A percentile compares a stretch with the other conserved stretches of the same genome.
These are phyloP conservation scores for Trogon melanurus DNA, from an alignment of 2,113 vertebrate genomes.

Conservation along the genomic window DNA sequence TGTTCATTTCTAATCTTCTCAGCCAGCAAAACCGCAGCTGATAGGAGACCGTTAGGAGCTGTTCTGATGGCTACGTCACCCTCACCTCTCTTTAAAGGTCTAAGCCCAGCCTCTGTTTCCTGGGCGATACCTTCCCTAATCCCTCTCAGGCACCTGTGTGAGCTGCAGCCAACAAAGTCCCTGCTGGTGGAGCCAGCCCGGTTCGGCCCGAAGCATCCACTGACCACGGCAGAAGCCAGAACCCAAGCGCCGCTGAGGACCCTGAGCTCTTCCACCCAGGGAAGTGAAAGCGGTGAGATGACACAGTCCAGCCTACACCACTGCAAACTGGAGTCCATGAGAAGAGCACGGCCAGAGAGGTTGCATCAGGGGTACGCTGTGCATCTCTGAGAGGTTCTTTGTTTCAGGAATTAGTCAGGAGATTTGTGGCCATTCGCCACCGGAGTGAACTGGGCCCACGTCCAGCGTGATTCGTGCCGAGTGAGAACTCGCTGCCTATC, in stretches of 20 bases:
- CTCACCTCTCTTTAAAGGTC: not conserved
- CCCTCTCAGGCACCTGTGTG: not conserved
- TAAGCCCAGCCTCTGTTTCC: not conserved
- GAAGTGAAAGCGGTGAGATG: not conserved
- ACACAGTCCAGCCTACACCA: rapidly evolving
- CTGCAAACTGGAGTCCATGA: not conserved
- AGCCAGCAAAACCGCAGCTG: not conserved
- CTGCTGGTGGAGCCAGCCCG: not conserved
- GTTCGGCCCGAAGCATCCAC: not conserved
- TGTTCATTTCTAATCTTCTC: not conserved
- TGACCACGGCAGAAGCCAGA: not conserved
- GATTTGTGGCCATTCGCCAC: not conserved
- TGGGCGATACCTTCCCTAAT: not conserved
- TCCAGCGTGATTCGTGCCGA: not conserved
- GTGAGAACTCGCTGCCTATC: not conserved
- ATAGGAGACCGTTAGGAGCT: not conserved
- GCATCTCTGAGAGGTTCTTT: not conserved
- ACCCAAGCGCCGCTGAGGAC: not conserved
- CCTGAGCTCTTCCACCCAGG: not conserved
- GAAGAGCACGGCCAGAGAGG: not conserved
- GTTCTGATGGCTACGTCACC: not conserved
- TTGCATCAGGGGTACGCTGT: not conserved
- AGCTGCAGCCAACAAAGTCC: not conserved
- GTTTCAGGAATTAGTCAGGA: not conserved
- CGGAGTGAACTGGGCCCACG: not conserved